These are phyloP conservation scores for Phenganax marumi DNA, from an alignment of 92 coral and sea anemone species.

Conservation along the genomic window DNA sequence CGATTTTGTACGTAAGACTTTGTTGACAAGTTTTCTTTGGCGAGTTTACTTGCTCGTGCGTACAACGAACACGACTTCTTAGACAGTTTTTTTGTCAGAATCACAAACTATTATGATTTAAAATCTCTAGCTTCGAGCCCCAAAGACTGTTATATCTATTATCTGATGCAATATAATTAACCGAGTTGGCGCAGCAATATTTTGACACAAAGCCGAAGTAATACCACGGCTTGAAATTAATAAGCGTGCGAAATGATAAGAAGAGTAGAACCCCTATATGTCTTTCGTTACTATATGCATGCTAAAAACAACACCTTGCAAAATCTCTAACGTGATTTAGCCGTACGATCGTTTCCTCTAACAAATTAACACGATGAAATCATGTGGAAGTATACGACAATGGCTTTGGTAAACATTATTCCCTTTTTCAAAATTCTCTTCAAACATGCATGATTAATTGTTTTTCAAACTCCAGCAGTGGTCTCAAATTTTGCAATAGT, in stretches of 20 bases:
- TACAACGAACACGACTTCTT: too few relatives aligned
- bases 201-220: background rate
- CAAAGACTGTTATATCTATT: conserved; percentile 1
- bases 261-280: background rate
- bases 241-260: background rate
- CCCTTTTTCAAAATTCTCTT: conserved; percentile 2
- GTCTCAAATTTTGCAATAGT: background rate
- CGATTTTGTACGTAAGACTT: too few relatives aligned
- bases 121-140: background rate
- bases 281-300: background rate
- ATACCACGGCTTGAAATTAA: background rate
- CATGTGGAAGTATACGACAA: background rate
- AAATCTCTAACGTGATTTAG: background rate
- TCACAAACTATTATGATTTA: too few relatives aligned
- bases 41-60: too few relatives aligned
- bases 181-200: background rate
- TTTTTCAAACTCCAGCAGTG: conserved; percentile 21
- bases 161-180: conserved; percentile 40
- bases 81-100: too few relatives aligned
- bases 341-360: conserved; percentile 8
- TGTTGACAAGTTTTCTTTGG: too few relatives aligned
- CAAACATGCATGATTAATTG: conserved; percentile 3
- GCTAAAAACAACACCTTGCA: background rate
- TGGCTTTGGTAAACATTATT: background rate
- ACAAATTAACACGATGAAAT: conserved; percentile 29